Base-by-base conservation (phyloP, 2,888 invertebrate species). In the Omphaloscelis lunosa region DNA sequence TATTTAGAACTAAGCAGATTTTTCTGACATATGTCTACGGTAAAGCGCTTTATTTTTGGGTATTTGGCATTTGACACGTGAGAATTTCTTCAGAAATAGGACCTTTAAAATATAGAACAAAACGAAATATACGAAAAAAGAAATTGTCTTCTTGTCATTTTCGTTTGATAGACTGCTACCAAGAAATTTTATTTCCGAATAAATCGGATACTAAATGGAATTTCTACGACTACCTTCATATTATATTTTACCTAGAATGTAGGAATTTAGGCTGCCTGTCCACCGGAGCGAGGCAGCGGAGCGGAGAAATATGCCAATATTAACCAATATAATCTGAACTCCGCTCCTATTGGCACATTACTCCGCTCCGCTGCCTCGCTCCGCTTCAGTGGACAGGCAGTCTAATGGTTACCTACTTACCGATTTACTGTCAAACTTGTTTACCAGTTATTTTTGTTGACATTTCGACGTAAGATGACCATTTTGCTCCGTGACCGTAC, bases 61-160 rank as follows among this genome's bases (percentile, higher is more conserved):
- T 27, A 45, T 34, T 58, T 15, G 20, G n/a, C 20, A 51, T 63
- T 53, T 82, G 82, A 15, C 58, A 34, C 59, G 8, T 39, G 34
- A 56, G 53, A 39, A 79, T 77, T 66, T 48, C 53, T 62, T 70
- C 48, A 34, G 34, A 56, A 77, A 77, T 70, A 41, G 7, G 45
- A 53, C 15, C 29, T 67, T 4, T 75, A 51, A 51, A 75, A n/a
- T 58, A 68, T 41, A 59, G 27, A 53, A 53, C 63, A 66, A 65
- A 77, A 39, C 7, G 11, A 56, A 77, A 82, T 63, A 48, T 20
- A 59, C 59, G 41, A 77, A 77, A 82, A 68, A 68, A 59, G 12
- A 41, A 29, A 15, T 68, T 53, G 48, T 62, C 61, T 53, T 17
- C 23, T 72, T 59, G 63, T 56, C 23, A 79, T 78, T 81, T 68